Base-by-base conservation (phyloP, 2,113 vertebrate genomes). In the Sciurus niger region DNA sequence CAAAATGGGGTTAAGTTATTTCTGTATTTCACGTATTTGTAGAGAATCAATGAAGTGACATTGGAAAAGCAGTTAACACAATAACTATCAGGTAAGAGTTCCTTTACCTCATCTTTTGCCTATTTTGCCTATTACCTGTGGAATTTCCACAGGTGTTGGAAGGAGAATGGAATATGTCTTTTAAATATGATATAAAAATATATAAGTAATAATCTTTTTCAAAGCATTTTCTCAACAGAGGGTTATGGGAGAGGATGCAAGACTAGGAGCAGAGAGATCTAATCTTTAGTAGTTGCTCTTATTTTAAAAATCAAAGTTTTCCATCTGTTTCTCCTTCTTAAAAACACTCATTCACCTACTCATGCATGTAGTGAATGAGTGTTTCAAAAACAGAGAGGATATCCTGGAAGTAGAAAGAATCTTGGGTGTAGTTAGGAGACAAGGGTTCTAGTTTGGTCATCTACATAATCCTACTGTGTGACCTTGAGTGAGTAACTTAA, bases 221-320 rank as follows among this genome's bases (percentile, higher is more conserved):
- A 51, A 83, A 68, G 48, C 22, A 85, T 89, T 85, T 80, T 91
- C 87, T 68, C 16, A 24, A 2, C 1, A n/a, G 51, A 63, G 11
- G 18, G 8, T 40, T 83, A 12, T 17, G 53, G 68, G 37, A 43
- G 78, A 74, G 22, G 11, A n/a, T 74, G 46, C 1, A 72, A 37
- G 22, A 43, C 8, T 89, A 18, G 55, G 46, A 90, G 14, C 34
- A 84, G 60, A 65, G 48, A 77, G n/a, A 84, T 37, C 8, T n/a
- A 76, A 74, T 58, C 51, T 93, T 84, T 28, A 65, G 32, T 14
- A 58, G 55, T 58, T 96, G 48, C 34, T 90, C 7, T 91, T 80
- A 65, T 55, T 96, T 83, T 11, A 85, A 82, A 93, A 89, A 95
- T 63, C n/a, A 93, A 48, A 80, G 53, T 40, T 78, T 88, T 43